phyloP scores from a whole-genome alignment of 2,113 vertebrate species.

The Sebastes schlegelii region DNA sequence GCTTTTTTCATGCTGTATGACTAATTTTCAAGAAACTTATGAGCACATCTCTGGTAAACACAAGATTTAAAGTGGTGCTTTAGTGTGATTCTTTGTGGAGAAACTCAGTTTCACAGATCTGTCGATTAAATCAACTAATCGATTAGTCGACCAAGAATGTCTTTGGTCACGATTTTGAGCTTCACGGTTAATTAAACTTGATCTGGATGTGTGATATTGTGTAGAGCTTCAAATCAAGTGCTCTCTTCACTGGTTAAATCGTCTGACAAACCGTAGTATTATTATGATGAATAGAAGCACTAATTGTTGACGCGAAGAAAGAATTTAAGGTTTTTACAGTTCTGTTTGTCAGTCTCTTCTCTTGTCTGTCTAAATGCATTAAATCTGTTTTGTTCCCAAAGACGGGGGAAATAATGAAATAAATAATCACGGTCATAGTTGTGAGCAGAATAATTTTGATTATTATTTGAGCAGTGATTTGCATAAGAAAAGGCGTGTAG shows the following conservation, averaged over 20 bases:
- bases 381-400: background rate
- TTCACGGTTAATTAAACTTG: slow-evolving; percentile 30
- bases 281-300: slow-evolving; percentile 1
- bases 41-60: too few relatives aligned
- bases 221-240: slow-evolving; percentile 33
- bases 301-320: background rate
- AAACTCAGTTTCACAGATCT: too few relatives aligned
- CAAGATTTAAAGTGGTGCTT: too few relatives aligned
- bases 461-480: background rate
- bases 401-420: background rate
- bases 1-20: too few relatives aligned
- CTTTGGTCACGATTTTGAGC: slow-evolving; percentile 1
- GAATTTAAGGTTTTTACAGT: background rate
- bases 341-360: background rate
- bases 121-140: too few relatives aligned
- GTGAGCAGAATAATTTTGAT: background rate
- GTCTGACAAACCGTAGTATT: slow-evolving; percentile 12
- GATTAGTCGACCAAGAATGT: too few relatives aligned
- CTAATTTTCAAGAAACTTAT: too few relatives aligned
- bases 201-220: slow-evolving; percentile 24
- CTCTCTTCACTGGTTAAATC: slow-evolving; percentile 3
- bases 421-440: background rate
- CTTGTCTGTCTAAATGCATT: background rate
- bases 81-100: too few relatives aligned
- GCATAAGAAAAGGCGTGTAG: background rate